Evolutionary conservation across 2,797 vertebrate species (phyloP), one percentile per base, ranked within the genome.

Genomic region (Tangara arthus): DNA sequence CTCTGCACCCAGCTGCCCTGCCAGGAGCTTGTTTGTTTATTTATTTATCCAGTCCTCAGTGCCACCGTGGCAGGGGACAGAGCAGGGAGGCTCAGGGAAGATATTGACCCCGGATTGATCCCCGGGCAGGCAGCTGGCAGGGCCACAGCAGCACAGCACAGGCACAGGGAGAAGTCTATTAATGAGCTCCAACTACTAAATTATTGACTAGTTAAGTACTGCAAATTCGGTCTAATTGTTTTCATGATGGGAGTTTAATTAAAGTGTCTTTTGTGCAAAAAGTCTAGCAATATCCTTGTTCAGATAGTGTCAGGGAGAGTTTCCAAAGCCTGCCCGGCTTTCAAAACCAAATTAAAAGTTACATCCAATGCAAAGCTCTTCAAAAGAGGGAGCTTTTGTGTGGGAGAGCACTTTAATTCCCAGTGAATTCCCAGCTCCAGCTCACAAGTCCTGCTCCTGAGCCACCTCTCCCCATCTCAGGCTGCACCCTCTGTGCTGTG

Each of bases 211-310:
- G 73, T 92, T 97, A 96, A 96, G 93, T 93, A 97, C 35, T 18
- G 96, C 94, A 98, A 97, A 97, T 97, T 95, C 93, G 69, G 79
- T 79, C 94, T 97, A 97, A 97, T 96, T 97, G 96, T 97, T 97
- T 97, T 96, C 85, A 89, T 92, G 95, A 97, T 81, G 89, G 83
- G 89, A 97, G 95, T 97, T 98, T 98, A 98, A 98, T 97, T 97
- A 96, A 97, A 96, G 87, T 84, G 89, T 80, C 93, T 97, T 93
- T 88, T 89, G 73, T 83, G 65, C 76, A 93, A 94, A 90, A 96
- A 83, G 92, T 70, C 72, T 39, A 69, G 72, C 63, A 73, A 85
- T 57, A 47, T 49, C 77, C 79, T 65, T 61, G 53, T 47, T 94
- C 68, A 75, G 86, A 92, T 82, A 84, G 88, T 12, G 73, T 90